These are phyloP conservation scores for Chymomyza amoena DNA, from an alignment of 2,888 invertebrate genomes.

Conservation along the genomic window DNA sequence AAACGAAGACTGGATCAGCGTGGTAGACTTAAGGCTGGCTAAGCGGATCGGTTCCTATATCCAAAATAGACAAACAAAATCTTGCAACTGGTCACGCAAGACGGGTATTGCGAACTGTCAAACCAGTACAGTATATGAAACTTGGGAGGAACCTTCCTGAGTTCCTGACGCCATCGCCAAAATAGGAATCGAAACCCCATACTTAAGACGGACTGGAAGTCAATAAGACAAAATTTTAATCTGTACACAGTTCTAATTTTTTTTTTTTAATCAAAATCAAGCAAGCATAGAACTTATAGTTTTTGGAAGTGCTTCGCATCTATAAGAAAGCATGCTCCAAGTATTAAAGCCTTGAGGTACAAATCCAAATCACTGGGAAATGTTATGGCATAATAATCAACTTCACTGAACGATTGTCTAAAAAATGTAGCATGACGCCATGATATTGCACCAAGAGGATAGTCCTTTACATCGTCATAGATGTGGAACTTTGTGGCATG, in stretches of 20 bases:
- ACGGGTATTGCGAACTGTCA: too few species aligned
- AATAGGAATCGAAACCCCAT: too few species aligned
- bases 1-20: too few species aligned
- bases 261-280: not conserved
- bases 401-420: not conserved
- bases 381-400: not conserved
- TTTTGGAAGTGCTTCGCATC: not conserved
- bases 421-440: not conserved
- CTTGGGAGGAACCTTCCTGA: too few species aligned
- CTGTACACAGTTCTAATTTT: not conserved
- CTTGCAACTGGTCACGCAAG: too few species aligned
- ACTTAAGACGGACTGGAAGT: too few species aligned
- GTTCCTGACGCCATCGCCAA: too few species aligned
- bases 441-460: not conserved
- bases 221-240: too few species aligned
- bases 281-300: not conserved
- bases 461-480: not conserved
- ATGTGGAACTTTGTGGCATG: not conserved
- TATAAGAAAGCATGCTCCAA: not conserved
- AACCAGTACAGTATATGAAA: too few species aligned
- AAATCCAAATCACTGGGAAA: not conserved
- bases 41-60: too few species aligned
- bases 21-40: too few species aligned
- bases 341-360: not conserved
- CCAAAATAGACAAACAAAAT: too few species aligned